Percentiles rank a stretch among this genome's conserved stretches.
These are phyloP conservation scores for Anomalospiza imberbis DNA, from an alignment of 2,797 vertebrate genomes.

Conservation along the genomic window DNA sequence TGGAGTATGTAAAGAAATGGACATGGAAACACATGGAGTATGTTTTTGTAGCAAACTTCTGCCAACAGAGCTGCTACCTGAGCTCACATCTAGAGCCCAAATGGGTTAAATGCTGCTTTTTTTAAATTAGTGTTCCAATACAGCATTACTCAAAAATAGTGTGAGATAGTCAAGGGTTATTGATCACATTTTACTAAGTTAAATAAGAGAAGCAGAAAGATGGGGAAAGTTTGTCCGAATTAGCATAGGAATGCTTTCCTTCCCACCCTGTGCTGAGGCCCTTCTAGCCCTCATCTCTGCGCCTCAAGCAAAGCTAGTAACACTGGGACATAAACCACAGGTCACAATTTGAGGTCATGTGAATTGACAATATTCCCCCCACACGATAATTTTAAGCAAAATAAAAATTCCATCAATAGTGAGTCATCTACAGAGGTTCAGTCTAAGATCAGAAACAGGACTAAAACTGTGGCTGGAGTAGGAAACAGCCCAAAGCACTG, in stretches of 20 bases:
- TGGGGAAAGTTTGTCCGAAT: background rate
- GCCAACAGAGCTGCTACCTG: background rate
- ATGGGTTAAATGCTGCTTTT: background rate
- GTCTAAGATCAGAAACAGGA: background rate
- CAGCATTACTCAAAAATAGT: rapidly evolving
- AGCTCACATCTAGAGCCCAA: background rate
- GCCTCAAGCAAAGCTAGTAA: background rate
- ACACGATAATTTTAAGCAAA: background rate
- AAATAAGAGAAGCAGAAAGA: background rate
- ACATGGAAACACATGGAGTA: rapidly evolving
- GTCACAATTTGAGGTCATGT: background rate
- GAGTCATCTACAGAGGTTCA: background rate
- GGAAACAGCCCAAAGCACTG: background rate
- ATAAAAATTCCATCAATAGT: background rate
- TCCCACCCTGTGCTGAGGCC: background rate
- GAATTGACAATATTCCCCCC: background rate
- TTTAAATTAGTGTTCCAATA: background rate
- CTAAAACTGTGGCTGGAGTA: background rate
- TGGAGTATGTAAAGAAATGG: rapidly evolving
- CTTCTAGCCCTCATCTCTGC: background rate
- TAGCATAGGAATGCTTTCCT: background rate
- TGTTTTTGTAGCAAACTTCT: background rate
- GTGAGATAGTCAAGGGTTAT: background rate
- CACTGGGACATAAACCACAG: background rate
- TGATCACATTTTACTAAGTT: background rate